These are phyloP conservation scores for Cryptotermes secundus DNA, from an alignment of 1,140 invertebrate species.

Conservation along the genomic window DNA sequence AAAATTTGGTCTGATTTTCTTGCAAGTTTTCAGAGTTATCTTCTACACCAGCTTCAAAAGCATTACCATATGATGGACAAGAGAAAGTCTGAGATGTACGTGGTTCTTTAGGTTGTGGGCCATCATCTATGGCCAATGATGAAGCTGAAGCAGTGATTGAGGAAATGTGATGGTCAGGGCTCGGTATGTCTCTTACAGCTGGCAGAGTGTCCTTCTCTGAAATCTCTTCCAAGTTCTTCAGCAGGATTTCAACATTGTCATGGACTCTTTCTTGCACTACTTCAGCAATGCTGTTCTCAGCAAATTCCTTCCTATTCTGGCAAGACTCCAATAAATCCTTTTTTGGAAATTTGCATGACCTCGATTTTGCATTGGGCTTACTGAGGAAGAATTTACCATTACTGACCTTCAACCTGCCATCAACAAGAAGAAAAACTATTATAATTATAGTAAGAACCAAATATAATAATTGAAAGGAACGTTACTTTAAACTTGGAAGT, in stretches of 20 bases:
- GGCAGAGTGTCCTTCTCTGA: not conserved
- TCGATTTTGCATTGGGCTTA: not conserved
- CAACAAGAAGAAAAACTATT: too few relatives aligned
- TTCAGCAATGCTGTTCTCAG: too few relatives aligned
- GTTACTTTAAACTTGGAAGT: too few relatives aligned
- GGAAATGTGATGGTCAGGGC: not conserved
- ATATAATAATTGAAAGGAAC: not conserved
- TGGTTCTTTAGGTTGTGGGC: not conserved
- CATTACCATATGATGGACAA: not conserved
- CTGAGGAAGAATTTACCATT: not conserved
- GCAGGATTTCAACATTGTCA: not conserved
- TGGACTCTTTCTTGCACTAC: not conserved
- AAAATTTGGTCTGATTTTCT: not conserved
- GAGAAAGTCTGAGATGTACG: not conserved
- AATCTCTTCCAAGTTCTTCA: not conserved
- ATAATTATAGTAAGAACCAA: not conserved
- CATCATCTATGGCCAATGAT: constrained; percentile 22
- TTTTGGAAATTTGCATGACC: not conserved
- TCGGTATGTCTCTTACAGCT: not conserved
- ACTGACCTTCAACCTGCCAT: constrained; percentile 1
- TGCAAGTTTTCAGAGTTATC: not conserved
- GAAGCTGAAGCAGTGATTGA: constrained; percentile 9
- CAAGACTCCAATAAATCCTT: not conserved
- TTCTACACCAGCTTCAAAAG: not conserved
- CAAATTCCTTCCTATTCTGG: not conserved